Evolutionary conservation across 2,888 invertebrate species (phyloP).

Genomic region (Plebejus melissa): DNA sequence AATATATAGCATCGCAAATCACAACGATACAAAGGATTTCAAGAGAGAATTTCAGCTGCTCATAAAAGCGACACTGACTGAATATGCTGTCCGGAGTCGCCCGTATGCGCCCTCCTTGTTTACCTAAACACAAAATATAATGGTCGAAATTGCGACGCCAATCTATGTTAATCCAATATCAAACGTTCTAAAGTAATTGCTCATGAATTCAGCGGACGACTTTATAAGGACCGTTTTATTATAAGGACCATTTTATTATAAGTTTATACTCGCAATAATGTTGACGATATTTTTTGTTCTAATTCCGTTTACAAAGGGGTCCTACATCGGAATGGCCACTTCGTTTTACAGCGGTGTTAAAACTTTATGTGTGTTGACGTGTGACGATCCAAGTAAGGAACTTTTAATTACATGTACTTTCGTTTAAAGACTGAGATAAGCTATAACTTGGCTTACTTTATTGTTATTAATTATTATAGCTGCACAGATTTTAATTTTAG

Average conservation of each 20-base stretch:
- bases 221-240: constrained; percentile 13
- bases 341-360: constrained; percentile 36
- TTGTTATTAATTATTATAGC: not conserved
- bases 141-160: constrained; percentile 4
- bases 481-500: not conserved
- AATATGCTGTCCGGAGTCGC: not conserved
- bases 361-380: constrained; percentile 46
- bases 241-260: constrained; percentile 17
- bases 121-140: not conserved
- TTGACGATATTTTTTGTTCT: constrained; percentile 3
- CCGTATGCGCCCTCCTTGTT: not conserved
- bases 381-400: constrained; percentile 35
- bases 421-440: not conserved
- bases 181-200: constrained; percentile 17
- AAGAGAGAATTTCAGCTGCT: too few species aligned
- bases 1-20: too few species aligned
- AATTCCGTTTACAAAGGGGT: constrained; percentile 21
- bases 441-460: not conserved
- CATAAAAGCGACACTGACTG: not conserved
- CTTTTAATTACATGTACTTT: not conserved
- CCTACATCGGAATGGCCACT: constrained; percentile 18
- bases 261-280: not conserved
- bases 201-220: constrained; percentile 14
- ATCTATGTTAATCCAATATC: constrained; percentile 21
- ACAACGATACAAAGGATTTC: too few species aligned